phyloP scores from a whole-genome alignment of 2,797 vertebrate genomes.

The Molossus molossus region DNA sequence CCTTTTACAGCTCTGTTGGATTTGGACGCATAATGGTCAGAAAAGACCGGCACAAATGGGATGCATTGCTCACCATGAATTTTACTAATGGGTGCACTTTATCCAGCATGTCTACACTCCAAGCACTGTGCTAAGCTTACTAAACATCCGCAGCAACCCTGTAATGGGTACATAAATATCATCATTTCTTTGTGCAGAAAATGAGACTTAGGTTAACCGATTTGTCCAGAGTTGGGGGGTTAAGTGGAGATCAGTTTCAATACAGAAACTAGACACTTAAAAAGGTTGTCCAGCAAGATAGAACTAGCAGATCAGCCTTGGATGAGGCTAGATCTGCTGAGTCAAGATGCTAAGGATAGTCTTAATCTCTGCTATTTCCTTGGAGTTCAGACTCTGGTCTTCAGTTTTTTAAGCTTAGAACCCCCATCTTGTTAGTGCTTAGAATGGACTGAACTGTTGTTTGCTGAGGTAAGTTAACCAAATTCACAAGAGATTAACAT shows the following conservation, averaged over 20 bases:
- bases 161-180: not conserved
- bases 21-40: not conserved
- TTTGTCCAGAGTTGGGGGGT: not conserved
- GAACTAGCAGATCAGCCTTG: not conserved
- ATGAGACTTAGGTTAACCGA: not conserved
- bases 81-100: not conserved
- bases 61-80: not conserved
- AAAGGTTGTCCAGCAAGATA: not conserved
- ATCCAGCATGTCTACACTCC: not conserved
- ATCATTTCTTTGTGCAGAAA: not conserved
- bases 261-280: not conserved
- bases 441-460: not conserved
- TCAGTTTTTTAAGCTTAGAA: not conserved
- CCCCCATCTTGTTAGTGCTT: not conserved
- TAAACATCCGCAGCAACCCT: not conserved
- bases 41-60: not conserved
- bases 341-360: not conserved
- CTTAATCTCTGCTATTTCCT: not conserved
- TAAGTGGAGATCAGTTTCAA: not conserved
- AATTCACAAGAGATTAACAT: not conserved
- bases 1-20: not conserved
- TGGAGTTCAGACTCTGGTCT: not conserved
- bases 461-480: conserved; percentile 7
- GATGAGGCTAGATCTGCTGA: not conserved
- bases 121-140: not conserved